Percentiles rank a stretch among this genome's conserved stretches.
These are phyloP conservation scores for Volucella inanis DNA, from an alignment of 2,888 invertebrate genomes.

Conservation along the genomic window DNA sequence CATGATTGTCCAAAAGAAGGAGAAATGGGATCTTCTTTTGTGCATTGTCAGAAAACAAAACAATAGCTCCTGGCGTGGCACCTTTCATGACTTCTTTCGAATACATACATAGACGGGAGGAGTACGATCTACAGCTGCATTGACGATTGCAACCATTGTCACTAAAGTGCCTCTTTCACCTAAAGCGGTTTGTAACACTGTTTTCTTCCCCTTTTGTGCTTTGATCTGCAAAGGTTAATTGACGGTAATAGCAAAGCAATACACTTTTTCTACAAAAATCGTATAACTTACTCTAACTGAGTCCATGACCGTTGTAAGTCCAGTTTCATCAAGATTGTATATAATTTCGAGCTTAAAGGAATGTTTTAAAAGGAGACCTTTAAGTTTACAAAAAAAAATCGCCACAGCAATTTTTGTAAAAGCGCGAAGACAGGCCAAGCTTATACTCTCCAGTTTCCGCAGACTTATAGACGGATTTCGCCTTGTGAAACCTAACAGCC, in stretches of 20 bases:
- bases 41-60: no score
- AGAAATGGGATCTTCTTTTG: no score
- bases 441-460: conserved; percentile 16
- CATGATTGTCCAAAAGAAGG: no score
- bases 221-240: conserved; percentile 6
- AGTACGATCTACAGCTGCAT: no score
- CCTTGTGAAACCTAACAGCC: conserved; percentile 16
- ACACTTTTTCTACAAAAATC: background rate
- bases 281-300: conserved; percentile 8
- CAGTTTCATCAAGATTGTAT: background rate
- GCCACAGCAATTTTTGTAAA: conserved; percentile 18
- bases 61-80: no score
- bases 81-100: no score
- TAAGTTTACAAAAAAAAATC: conserved; percentile 4
- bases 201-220: background rate
- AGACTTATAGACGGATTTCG: conserved; percentile 37
- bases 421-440: conserved; percentile 28
- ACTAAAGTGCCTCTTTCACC: no score
- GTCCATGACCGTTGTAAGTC: conserved; percentile 13
- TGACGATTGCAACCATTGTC: no score
- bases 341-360: background rate
- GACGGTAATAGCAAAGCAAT: background rate
- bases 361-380: background rate
- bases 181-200: no score
- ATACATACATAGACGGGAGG: no score